Percentiles rank a stretch among this genome's conserved stretches.
Conservation (phyloP, 92 coral and sea anemone genomes). For the Phenganax subtilis region DNA sequence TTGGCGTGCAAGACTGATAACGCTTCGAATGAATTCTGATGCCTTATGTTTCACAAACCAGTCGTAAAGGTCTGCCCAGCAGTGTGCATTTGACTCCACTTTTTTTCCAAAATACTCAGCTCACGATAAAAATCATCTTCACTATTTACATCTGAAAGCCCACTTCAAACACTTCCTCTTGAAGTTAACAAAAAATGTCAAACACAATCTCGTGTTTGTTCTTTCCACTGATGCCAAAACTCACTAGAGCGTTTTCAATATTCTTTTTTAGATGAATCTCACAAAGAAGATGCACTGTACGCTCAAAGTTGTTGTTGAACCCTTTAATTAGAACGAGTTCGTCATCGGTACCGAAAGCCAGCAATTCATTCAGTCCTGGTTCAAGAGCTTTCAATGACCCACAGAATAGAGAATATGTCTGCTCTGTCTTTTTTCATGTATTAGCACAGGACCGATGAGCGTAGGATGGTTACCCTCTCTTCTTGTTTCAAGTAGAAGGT, state of each 20-base stretch:
- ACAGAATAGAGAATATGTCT: conserved; percentile 31
- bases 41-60: background rate
- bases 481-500: conserved; percentile 32
- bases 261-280: conserved; percentile 48
- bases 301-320: conserved; percentile 32
- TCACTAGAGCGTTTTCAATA: conserved; percentile 43
- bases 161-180: conserved; percentile 43
- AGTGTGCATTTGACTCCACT: conserved; percentile 27
- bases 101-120: conserved; percentile 32
- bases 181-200: conserved; percentile 42
- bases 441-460: conserved; percentile 36
- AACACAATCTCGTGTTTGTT: conserved; percentile 36
- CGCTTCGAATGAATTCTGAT: conserved; percentile 17
- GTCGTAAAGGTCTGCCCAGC: conserved; percentile 17
- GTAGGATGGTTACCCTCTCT: conserved; percentile 43
- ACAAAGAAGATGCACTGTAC: conserved; percentile 53
- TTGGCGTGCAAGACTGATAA: conserved; percentile 44
- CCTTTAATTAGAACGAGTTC: conserved; percentile 27
- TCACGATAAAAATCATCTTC: background rate
- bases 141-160: conserved; percentile 37
- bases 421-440: conserved; percentile 28
- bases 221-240: conserved; percentile 32
- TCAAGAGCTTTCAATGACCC: conserved; percentile 32
- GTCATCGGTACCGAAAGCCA: conserved; percentile 49
- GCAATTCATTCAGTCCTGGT: conserved; percentile 22